phyloP scores from a whole-genome alignment of 2,797 vertebrate species.

The Galagoides demidoff region DNA sequence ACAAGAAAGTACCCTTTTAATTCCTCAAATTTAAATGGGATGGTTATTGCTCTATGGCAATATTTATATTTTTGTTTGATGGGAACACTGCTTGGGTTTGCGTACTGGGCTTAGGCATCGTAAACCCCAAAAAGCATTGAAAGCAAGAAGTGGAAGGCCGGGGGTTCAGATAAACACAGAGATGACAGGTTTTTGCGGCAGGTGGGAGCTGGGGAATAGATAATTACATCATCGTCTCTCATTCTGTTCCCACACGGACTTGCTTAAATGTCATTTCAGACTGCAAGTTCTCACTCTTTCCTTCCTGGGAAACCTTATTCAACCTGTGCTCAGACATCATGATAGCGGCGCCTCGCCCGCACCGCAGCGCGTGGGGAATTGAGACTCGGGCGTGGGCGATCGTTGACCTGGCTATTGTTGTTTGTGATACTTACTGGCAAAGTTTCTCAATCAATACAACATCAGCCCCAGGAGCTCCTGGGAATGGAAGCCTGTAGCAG shows the following conservation, averaged over 20 bases:
- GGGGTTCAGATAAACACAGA: constrained; percentile 68
- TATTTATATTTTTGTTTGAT: constrained; percentile 37
- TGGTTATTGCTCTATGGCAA: neutral
- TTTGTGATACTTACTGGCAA: constrained; percentile 99
- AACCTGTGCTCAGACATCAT: constrained; percentile 90
- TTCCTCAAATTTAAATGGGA: constrained; percentile 36
- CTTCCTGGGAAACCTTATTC: constrained; percentile 84
- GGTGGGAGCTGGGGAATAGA: constrained; percentile 84
- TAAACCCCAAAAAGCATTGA: constrained; percentile 60
- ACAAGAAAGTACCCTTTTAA: constrained; percentile 45
- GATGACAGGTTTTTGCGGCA: constrained; percentile 79
- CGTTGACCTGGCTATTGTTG: constrained; percentile 98
- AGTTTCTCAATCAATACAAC: constrained; percentile 99
- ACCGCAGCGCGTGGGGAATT: constrained; percentile 89
- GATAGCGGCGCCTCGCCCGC: constrained; percentile 88
- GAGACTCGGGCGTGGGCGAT: constrained; percentile 93
- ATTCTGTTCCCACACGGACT: constrained; percentile 92
- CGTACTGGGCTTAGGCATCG: constrained; percentile 10
- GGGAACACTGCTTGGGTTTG: constrained; percentile 42
- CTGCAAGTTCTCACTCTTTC: constrained; percentile 87
- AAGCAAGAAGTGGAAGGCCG: fast-evolving
- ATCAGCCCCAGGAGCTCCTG: constrained; percentile 94
- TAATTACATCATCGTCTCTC: constrained; percentile 94
- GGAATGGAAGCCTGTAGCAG: constrained; percentile 95
- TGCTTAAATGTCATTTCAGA: constrained; percentile 95